Conservation (phyloP, 1,140 invertebrate species). For the Pseudomyrmex gracilis region DNA sequence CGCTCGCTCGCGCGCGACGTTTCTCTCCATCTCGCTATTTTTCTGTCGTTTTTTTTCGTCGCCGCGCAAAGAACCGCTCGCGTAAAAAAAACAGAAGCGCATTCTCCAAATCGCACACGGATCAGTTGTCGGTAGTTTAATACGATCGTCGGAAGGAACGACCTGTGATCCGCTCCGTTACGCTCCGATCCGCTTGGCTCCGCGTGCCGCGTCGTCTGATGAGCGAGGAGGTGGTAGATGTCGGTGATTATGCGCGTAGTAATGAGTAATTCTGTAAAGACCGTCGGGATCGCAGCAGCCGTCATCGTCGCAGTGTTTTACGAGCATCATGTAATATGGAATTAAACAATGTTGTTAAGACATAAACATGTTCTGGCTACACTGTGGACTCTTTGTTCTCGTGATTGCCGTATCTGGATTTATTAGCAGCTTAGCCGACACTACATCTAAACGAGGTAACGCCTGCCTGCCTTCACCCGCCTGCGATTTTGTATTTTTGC, state of each 20-base stretch:
- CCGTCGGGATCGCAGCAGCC: constrained; percentile 58
- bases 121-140: not conserved
- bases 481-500: constrained; percentile 22
- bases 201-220: constrained; percentile 75
- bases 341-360: constrained; percentile 86
- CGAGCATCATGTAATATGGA: constrained; percentile 84
- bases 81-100: too few species aligned
- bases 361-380: constrained; percentile 86
- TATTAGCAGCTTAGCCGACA: constrained; percentile 83
- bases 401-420: constrained; percentile 85
- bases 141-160: constrained; percentile 2
- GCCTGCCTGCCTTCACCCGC: constrained; percentile 41
- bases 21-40: constrained; percentile 15
- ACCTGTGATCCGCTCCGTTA: constrained; percentile 52
- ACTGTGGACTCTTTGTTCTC: constrained; percentile 85
- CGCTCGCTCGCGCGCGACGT: constrained; percentile 48
- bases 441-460: constrained; percentile 84
- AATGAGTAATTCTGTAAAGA: constrained; percentile 67
- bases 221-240: constrained; percentile 78
- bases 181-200: constrained; percentile 54
- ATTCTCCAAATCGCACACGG: constrained; percentile 24
- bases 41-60: constrained; percentile 38
- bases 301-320: constrained; percentile 79
- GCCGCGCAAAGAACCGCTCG: constrained; percentile 7
- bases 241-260: constrained; percentile 79